Base-by-base conservation (phyloP, 2,797 vertebrate genomes). In the Chelonia mydas region DNA sequence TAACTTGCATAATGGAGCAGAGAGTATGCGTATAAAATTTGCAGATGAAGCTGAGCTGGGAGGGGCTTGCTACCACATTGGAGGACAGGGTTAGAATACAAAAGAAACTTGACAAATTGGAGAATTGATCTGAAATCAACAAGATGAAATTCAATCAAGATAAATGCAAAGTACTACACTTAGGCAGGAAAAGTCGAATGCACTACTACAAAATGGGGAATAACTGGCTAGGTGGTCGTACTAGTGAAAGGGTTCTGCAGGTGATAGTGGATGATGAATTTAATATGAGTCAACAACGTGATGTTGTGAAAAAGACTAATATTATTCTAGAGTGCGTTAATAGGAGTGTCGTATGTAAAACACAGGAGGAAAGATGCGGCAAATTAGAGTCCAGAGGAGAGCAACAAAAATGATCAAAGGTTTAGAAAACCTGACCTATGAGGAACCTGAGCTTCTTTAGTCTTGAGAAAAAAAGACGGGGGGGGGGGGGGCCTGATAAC, bases 21-120 rank as follows among this genome's bases (percentile, higher is more conserved):
- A 33, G 65, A 21, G 17, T 9, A 37, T 2, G 8, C 65, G 37
- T 16, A 68, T 33, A 37, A 37, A 68, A 21, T 21, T 37, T 37
- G 17, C n/a, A 68, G 65, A 37, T 37, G n/a, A n/a, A n/a, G 10
- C n/a, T 1, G 7, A n/a, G 19, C 17, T 1, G n/a, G 33, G n/a
- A 37, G 17, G n/a, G 65, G 7, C 16, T 68, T 68, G 33, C 17
- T 19, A 68, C 16, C n/a, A 68, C 17, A 21, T 37, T 68, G 33
- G 33, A 68, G n/a, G 33, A n/a, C 65, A 68, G 17, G 17, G 37
- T 68, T 68, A 37, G n/a, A 37, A 37, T 37, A 37, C 65, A 68
- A 68, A 68, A 68, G 9, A 68, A 68, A 68, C 65, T 21, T 68
- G 65, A 68, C 17, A 21, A 5, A 37, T 68, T 68, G n/a, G 33